phyloP scores from a whole-genome alignment of 2,888 invertebrate genomes.

The Meganola albula region DNA sequence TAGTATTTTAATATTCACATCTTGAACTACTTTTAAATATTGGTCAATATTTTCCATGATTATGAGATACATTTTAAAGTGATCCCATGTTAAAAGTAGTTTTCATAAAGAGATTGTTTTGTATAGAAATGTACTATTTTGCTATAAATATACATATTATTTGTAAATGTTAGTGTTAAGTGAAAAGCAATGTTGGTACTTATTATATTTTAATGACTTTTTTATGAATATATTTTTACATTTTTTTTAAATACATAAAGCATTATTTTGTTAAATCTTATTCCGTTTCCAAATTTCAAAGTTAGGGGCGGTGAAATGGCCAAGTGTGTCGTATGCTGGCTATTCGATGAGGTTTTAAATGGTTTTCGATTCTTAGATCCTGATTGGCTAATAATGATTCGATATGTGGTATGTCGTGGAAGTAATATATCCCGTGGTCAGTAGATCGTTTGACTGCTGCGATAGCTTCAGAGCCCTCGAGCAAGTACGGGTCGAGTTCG shows the following conservation, averaged over 20 bases:
- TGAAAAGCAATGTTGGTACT: too few species aligned
- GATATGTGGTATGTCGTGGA: conserved; percentile 81
- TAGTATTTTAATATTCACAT: too few species aligned
- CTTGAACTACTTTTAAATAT: too few species aligned
- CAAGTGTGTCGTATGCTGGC: conserved; percentile 80
- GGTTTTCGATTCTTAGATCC: conserved; percentile 75
- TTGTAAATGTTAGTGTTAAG: too few species aligned
- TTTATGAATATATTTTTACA: conserved; percentile 36
- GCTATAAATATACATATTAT: too few species aligned
- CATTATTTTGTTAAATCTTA: conserved; percentile 27
- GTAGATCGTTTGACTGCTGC: conserved; percentile 74
- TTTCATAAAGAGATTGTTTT: too few species aligned
- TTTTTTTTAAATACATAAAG: conserved; percentile 34
- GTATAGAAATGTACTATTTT: too few species aligned
- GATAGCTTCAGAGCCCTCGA: conserved; percentile 78
- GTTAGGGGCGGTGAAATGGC: conserved; percentile 74
- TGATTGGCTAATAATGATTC: conserved; percentile 79
- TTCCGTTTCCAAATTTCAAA: conserved; percentile 29
- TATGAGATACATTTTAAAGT: too few species aligned
- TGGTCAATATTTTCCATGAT: too few species aligned
- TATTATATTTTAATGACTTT: conserved; percentile 8
- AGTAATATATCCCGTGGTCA: conserved; percentile 78
- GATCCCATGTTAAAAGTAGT: too few species aligned
- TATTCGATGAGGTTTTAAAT: conserved; percentile 77
- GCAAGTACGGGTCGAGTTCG: conserved; percentile 73